Percentiles rank a stretch among this genome's conserved stretches.
phyloP scores from a whole-genome alignment of 92 coral and sea anemone genomes.

The Virgularia gustaviana region DNA sequence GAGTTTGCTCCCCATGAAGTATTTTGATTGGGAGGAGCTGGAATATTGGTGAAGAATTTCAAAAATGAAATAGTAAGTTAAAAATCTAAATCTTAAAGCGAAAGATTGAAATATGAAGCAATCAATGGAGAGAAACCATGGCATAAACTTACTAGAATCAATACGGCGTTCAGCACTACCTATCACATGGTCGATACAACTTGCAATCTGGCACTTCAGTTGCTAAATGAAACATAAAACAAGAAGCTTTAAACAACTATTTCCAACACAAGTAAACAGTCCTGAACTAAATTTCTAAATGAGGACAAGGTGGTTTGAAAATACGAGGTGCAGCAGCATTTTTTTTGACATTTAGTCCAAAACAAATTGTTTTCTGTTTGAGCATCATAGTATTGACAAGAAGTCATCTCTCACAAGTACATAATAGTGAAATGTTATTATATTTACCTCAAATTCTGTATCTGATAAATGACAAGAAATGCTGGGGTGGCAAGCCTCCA shows the following conservation, averaged over 20 bases:
- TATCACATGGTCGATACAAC: slow-evolving; percentile 80
- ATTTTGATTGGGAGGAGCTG: background rate
- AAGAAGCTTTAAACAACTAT: background rate
- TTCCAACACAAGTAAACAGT: background rate
- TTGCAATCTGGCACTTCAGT: slow-evolving; percentile 70
- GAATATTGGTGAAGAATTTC: too few species aligned
- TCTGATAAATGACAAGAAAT: slow-evolving; percentile 62
- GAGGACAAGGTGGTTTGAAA: too few species aligned
- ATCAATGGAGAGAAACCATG: too few species aligned
- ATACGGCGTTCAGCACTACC: slow-evolving; percentile 66
- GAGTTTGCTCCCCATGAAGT: background rate
- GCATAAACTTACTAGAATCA: slow-evolving; percentile 54
- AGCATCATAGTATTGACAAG: too few species aligned
- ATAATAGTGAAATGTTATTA: too few species aligned
- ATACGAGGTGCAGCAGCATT: too few species aligned
- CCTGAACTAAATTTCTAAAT: background rate
- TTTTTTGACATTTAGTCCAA: too few species aligned
- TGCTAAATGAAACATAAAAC: slow-evolving; percentile 41
- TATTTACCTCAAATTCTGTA: slow-evolving; percentile 68
- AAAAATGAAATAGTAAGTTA: too few species aligned
- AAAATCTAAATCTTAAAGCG: too few species aligned
- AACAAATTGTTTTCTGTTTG: too few species aligned
- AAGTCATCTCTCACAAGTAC: too few species aligned
- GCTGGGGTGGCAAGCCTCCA: slow-evolving; percentile 78
- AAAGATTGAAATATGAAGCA: too few species aligned